Evolutionary conservation across 1,140 invertebrate species (phyloP).

Genomic region (Bombus impatiens): DNA sequence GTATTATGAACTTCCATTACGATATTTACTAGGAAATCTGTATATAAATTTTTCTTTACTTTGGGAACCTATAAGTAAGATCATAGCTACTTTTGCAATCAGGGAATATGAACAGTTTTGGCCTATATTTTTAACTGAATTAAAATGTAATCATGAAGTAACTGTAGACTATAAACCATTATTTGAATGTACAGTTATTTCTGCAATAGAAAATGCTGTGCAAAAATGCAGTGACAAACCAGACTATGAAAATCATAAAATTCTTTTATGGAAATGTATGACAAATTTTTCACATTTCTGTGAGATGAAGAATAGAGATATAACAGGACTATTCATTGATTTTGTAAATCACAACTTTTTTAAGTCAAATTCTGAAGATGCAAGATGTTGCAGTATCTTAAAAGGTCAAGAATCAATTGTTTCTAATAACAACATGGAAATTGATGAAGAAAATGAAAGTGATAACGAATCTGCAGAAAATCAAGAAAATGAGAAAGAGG

Average conservation of each 20-base stretch:
- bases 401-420: constrained; percentile 62
- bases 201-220: constrained; percentile 56
- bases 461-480: constrained; percentile 70
- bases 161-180: constrained; percentile 44
- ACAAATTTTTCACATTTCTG: constrained; percentile 87
- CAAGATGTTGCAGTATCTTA: constrained; percentile 81
- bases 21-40: constrained; percentile 91
- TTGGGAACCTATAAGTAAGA: constrained; percentile 91
- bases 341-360: constrained; percentile 87
- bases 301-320: constrained; percentile 90
- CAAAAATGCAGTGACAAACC: constrained; percentile 82
- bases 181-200: constrained; percentile 72
- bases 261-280: constrained; percentile 92
- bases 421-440: constrained; percentile 48
- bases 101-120: constrained; percentile 89
- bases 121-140: constrained; percentile 86
- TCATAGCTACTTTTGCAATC: constrained; percentile 89
- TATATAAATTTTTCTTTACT: constrained; percentile 94
- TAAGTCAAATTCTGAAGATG: constrained; percentile 80
- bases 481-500: constrained; percentile 69
- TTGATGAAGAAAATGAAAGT: constrained; percentile 64
- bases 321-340: constrained; percentile 89
- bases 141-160: constrained; percentile 77
- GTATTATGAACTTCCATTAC: constrained; percentile 85
- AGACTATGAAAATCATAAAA: constrained; percentile 89